These are phyloP conservation scores for Temnothorax nylanderi DNA, from an alignment of 1,140 invertebrate genomes.

Conservation along the genomic window DNA sequence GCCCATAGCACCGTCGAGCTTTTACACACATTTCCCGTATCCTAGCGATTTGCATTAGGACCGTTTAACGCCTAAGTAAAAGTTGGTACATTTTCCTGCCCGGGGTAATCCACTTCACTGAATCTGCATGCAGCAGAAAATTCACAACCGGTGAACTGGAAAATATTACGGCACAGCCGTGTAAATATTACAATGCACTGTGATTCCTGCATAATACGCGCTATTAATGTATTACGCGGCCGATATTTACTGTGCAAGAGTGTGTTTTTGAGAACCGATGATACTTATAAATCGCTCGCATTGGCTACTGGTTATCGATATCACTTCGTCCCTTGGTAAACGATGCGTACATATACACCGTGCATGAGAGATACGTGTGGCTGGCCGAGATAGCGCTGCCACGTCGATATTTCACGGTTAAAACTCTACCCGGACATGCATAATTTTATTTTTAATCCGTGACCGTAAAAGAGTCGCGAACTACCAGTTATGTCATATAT, in stretches of 20 bases:
- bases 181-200: constrained; percentile 35
- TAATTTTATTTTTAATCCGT: constrained; percentile 67
- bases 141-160: neutral
- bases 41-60: constrained; percentile 56
- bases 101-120: constrained; percentile 43
- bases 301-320: constrained; percentile 59
- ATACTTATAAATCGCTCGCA: constrained; percentile 35
- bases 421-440: constrained; percentile 22
- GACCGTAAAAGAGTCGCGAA: neutral
- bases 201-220: constrained; percentile 11
- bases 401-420: constrained; percentile 61
- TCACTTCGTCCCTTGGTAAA: constrained; percentile 54
- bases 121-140: constrained; percentile 28
- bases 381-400: constrained; percentile 56
- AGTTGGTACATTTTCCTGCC: constrained; percentile 35
- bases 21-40: constrained; percentile 43
- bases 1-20: constrained; percentile 11
- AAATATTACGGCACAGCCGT: neutral
- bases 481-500: neutral
- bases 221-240: constrained; percentile 48
- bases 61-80: constrained; percentile 54
- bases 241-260: constrained; percentile 3
- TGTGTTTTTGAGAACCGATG: neutral
- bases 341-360: constrained; percentile 42
- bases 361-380: constrained; percentile 49